Evolutionary conservation across 2,113 vertebrate genomes (phyloP).

Genomic region (Anarhynchus alexandrinus): DNA sequence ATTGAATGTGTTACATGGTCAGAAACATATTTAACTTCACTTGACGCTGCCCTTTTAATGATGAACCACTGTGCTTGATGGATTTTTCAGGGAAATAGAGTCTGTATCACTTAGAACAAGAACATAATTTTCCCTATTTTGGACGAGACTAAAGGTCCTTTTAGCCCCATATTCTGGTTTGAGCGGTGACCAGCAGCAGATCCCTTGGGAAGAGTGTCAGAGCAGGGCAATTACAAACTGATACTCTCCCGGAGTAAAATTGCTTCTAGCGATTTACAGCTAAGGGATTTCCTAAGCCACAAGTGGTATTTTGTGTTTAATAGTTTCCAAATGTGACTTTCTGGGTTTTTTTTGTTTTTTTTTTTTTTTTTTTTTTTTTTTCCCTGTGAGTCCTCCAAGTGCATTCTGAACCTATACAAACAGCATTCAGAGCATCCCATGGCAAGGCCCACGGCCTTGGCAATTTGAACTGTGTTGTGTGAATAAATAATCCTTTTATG

Average conservation of each 20-base stretch:
- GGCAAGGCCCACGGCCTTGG: neutral
- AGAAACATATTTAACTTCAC: neutral
- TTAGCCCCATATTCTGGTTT: neutral
- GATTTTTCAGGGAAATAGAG: neutral
- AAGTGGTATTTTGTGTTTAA: neutral
- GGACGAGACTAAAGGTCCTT: neutral
- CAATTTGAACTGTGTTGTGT: neutral
- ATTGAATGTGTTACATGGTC: accelerated
- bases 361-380: neutral
- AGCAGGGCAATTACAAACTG: neutral
- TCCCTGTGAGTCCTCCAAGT: neutral
- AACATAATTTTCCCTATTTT: neutral
- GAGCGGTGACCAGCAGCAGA: neutral
- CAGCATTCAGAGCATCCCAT: neutral
- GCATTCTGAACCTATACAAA: neutral
- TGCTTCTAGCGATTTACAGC: neutral
- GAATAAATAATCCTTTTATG: neutral
- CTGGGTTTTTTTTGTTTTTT: no score
- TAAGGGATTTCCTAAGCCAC: constrained; percentile 4
- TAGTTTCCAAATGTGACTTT: neutral
- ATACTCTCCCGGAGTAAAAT: neutral
- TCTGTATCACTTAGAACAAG: neutral
- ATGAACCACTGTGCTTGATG: neutral
- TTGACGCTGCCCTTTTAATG: neutral
- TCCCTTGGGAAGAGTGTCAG: neutral